Evolutionary conservation across 2,888 invertebrate species (phyloP).

Genomic region (Lepas anatifera): DNA sequence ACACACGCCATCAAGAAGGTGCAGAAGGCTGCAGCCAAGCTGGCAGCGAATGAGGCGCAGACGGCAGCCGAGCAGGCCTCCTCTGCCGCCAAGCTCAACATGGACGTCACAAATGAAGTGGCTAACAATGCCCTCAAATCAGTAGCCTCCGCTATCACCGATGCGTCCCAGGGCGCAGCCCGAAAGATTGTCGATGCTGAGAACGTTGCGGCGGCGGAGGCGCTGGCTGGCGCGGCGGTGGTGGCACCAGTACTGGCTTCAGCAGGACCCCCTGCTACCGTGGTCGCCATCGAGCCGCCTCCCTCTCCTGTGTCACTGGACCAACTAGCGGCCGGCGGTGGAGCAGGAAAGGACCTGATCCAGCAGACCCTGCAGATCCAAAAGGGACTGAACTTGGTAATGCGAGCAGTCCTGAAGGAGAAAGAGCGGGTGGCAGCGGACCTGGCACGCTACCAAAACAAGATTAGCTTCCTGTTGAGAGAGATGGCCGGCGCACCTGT

Average conservation of each 20-base stretch:
- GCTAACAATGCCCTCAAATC: slow-evolving; percentile 1
- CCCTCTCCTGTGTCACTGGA: neutral
- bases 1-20: neutral
- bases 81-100: neutral
- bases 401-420: slow-evolving; percentile 10
- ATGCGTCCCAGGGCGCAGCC: neutral
- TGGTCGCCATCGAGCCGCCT: neutral
- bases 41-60: neutral
- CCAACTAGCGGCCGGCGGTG: neutral
- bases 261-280: neutral
- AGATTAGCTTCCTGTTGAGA: neutral
- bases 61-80: neutral
- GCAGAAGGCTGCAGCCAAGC: neutral
- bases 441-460: slow-evolving; percentile 6
- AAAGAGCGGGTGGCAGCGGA: slow-evolving; percentile 2
- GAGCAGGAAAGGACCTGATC: neutral
- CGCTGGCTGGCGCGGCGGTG: neutral
- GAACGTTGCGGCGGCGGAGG: neutral
- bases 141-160: neutral
- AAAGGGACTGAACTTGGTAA: neutral
- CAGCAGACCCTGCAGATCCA: slow-evolving; percentile 11
- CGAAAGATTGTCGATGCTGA: neutral
- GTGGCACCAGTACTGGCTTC: neutral
- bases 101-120: neutral
- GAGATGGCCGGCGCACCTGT: neutral